These are phyloP conservation scores for Coremacera marginata DNA, from an alignment of 2,888 invertebrate genomes.

Conservation along the genomic window DNA sequence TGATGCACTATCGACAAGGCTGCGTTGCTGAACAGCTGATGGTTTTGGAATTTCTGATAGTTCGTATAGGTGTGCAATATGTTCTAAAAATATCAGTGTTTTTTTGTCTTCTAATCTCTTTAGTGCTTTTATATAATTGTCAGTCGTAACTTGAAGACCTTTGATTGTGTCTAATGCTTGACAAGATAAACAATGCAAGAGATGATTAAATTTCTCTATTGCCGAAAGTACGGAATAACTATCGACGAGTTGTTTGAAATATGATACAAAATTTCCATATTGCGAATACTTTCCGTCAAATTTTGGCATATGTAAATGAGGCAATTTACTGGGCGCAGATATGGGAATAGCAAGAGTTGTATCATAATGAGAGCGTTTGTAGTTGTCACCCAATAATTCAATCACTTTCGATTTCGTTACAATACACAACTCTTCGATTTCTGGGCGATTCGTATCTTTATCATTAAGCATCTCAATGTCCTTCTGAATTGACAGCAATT, in stretches of 20 bases:
- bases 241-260: background rate
- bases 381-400: constrained; percentile 5
- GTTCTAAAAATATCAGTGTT: constrained; percentile 9
- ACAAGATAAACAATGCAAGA: constrained; percentile 17
- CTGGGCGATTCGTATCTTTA: background rate
- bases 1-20: constrained; percentile 37
- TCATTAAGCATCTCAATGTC: constrained; percentile 8
- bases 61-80: background rate
- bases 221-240: background rate
- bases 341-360: background rate
- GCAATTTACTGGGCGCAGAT: background rate
- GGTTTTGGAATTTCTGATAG: constrained; percentile 1
- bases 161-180: constrained; percentile 13
- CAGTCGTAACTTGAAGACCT: constrained; percentile 18
- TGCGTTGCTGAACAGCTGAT: constrained; percentile 27
- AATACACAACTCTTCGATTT: background rate
- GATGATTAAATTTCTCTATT: constrained; percentile 19
- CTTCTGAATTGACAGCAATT: constrained; percentile 22
- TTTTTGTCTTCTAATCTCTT: constrained; percentile 15
- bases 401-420: background rate
- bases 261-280: background rate
- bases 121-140: constrained; percentile 14
- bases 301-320: background rate
- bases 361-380: background rate
- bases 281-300: constrained; percentile 1